Evolutionary conservation across 92 coral and sea anemone species (phyloP).

Genomic region (Scolanthus callimorphus): DNA sequence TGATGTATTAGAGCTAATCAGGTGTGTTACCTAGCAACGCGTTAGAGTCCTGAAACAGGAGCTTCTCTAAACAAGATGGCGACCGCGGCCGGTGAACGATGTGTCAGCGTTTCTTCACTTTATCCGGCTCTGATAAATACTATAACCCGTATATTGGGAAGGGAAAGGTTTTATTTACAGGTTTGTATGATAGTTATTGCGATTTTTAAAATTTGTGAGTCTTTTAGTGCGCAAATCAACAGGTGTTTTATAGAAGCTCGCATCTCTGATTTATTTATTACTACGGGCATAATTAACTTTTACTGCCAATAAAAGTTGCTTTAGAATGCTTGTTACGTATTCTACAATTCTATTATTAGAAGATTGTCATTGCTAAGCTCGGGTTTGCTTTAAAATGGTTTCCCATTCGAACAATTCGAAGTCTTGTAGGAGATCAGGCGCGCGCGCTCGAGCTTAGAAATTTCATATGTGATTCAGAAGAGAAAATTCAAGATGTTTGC

Average conservation of each 20-base stretch:
- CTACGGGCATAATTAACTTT: too few relatives aligned
- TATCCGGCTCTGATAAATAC: constrained; percentile 89
- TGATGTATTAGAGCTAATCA: background rate
- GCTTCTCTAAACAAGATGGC: constrained; percentile 49
- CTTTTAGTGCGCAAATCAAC: background rate
- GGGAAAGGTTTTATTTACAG: constrained; percentile 90
- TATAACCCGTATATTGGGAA: constrained; percentile 90
- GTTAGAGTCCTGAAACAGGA: constrained; percentile 18
- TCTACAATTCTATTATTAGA: too few relatives aligned
- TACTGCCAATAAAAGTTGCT: too few relatives aligned
- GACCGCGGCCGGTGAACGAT: constrained; percentile 46
- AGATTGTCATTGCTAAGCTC: too few relatives aligned
- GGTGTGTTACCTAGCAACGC: constrained; percentile 74
- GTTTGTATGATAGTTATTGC: constrained; percentile 22
- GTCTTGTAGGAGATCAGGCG: too few relatives aligned
- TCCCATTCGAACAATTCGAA: too few relatives aligned
- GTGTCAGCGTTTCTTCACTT: constrained; percentile 35
- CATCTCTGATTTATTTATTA: too few relatives aligned
- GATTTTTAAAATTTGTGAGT: background rate
- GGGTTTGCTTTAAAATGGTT: too few relatives aligned
- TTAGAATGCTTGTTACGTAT: background rate
- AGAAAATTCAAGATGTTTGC: too few relatives aligned
- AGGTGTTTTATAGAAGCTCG: too few relatives aligned
- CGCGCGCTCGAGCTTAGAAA: too few relatives aligned
- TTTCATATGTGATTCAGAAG: too few relatives aligned